Evolutionary conservation across 2,888 invertebrate genomes (phyloP).

Genomic region (Pseudococcus jackbeardsleyi): DNA sequence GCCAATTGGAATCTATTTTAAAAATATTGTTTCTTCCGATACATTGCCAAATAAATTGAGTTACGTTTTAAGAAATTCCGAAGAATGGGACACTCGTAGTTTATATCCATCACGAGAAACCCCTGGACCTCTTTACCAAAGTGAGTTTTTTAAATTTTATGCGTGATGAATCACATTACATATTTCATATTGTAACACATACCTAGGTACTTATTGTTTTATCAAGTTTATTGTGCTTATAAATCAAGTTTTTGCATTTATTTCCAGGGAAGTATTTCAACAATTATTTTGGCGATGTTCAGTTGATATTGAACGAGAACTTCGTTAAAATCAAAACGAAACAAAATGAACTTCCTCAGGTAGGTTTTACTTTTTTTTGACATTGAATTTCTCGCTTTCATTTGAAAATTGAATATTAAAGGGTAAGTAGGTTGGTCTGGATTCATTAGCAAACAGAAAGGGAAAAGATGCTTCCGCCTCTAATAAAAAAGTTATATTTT

Average conservation of each 20-base stretch:
- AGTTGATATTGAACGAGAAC: not conserved
- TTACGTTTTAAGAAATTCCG: not conserved
- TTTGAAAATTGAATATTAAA: too few species aligned
- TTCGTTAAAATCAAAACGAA: not conserved
- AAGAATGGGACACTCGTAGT: not conserved
- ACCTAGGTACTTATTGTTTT: too few species aligned
- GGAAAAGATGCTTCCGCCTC: too few species aligned
- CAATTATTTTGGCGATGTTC: not conserved
- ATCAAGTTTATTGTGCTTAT: too few species aligned
- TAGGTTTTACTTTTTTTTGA: too few species aligned
- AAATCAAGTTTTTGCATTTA: not conserved
- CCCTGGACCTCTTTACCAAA: not conserved
- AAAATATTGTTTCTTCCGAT: not conserved
- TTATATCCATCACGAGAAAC: not conserved
- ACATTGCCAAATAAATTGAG: not conserved
- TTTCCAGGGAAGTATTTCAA: not conserved
- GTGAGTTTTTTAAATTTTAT: not conserved
- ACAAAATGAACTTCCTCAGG: not conserved
- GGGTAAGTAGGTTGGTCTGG: too few species aligned
- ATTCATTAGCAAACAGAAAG: too few species aligned
- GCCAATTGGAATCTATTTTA: not conserved
- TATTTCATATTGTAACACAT: too few species aligned
- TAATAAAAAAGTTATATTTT: too few species aligned
- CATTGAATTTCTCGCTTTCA: too few species aligned
- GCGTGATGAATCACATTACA: too few species aligned